Conservation (phyloP, 2,797 vertebrate genomes). For the Acipenser transmontanus region DNA sequence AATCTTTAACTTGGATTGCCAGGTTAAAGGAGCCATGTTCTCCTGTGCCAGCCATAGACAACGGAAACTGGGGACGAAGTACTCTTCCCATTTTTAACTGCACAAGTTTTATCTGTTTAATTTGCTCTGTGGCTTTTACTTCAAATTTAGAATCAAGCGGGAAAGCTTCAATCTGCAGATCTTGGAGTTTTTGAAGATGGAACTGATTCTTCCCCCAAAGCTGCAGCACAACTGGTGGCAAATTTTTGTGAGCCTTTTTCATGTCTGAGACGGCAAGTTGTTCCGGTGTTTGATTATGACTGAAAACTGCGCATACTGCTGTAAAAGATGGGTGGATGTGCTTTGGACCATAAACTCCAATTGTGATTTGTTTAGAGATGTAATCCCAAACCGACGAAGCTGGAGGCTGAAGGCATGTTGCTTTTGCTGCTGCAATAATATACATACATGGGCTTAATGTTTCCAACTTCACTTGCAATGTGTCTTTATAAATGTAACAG, state of each 20-base stretch:
- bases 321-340: constrained; percentile 90
- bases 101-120: constrained; percentile 69
- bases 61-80: constrained; percentile 68
- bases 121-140: constrained; percentile 63
- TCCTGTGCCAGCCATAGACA: constrained; percentile 57
- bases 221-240: constrained; percentile 83
- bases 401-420: constrained; percentile 65
- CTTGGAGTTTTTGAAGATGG: constrained; percentile 61
- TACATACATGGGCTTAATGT: constrained; percentile 77
- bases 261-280: constrained; percentile 78
- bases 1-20: constrained; percentile 59
- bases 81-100: constrained; percentile 70
- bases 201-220: constrained; percentile 86
- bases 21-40: constrained; percentile 75
- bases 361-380: constrained; percentile 68
- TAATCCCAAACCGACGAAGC: constrained; percentile 84
- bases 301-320: constrained; percentile 71
- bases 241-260: constrained; percentile 64
- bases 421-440: constrained; percentile 70
- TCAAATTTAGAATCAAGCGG: constrained; percentile 67
- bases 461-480: constrained; percentile 76
- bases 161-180: constrained; percentile 63
- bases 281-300: constrained; percentile 76
- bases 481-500: constrained; percentile 74
- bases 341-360: constrained; percentile 89